Evolutionary conservation across 2,113 vertebrate species (phyloP), one percentile per base, ranked within the genome.

Genomic region (Rhinopomastus cyanomelas): DNA sequence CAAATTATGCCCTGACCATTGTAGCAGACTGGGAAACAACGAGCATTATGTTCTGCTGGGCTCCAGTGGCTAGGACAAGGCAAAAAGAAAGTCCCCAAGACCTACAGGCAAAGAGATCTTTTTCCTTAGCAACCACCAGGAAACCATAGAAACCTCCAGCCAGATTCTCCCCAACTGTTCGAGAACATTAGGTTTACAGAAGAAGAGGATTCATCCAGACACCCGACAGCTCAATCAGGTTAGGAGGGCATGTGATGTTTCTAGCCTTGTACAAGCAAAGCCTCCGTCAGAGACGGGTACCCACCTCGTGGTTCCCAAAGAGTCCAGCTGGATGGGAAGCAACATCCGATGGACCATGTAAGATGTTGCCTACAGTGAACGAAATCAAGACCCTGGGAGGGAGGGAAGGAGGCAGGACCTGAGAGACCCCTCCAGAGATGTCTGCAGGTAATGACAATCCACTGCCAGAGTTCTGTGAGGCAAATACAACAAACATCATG

Each of bases 41-140:
- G 1, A 92, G 87, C 74, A 86, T 90, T 92, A 87, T 72, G 90
- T 92, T 73, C 89, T 16, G 20, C 87, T 68, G 88, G 77, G 90
- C 78, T 76, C 74, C 0, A 0, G 89, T 37, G 89, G 79, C 87
- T 82, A 92, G 81, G 91, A 89, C 59, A 83, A 85, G 85, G 93
- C 87, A 90, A 77, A 96, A 85, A 89, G 80, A 87, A 88, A 94
- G 92, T 90, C 92, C 90, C 51, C 48, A 27, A 85, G 92, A 84
- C 81, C 86, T 57, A 82, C 36, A 87, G 83, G 78, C 77, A 86
- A 12, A 77, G 67, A 6, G 5, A 93, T 56, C 66, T 52, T 76
- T 88, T 75, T 59, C 92, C 71, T 44, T 88, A 94, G 90, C 92
- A 94, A 90, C 88, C 62, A 91, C 44, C 62, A 64, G 71, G 86